Conservation (phyloP, 2,888 invertebrate species). For the Caradrina kadenii region DNA sequence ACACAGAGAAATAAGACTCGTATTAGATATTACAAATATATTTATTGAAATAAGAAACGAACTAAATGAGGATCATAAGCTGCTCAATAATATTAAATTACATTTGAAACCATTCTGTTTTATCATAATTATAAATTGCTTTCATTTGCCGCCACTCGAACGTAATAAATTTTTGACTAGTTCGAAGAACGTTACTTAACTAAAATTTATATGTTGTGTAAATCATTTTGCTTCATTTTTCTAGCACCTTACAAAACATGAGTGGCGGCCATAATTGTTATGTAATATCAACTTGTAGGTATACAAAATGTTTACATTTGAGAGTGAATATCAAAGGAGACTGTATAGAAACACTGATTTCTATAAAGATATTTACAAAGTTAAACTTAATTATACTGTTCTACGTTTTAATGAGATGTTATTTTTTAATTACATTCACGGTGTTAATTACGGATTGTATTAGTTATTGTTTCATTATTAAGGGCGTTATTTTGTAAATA, state of each 20-base stretch:
- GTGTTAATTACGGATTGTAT: constrained; percentile 53
- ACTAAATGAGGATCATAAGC: constrained; percentile 85
- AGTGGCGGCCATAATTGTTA: constrained; percentile 60
- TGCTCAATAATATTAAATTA: constrained; percentile 80
- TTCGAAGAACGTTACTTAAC: constrained; percentile 74
- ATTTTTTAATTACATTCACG: constrained; percentile 63
- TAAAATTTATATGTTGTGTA: constrained; percentile 55
- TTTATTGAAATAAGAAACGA: constrained; percentile 88
- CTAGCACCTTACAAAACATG: constrained; percentile 81
- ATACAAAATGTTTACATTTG: constrained; percentile 85
- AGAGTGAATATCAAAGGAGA: constrained; percentile 84
- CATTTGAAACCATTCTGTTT: constrained; percentile 71
- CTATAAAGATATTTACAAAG: constrained; percentile 86
- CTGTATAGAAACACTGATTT: constrained; percentile 85
- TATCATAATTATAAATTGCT: constrained; percentile 60
- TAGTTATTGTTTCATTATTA: constrained; percentile 47
- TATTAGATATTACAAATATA: constrained; percentile 88
- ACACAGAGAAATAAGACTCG: constrained; percentile 68
- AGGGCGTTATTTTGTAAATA: constrained; percentile 48
- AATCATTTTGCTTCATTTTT: constrained; percentile 57
- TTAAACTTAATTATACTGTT: constrained; percentile 83
- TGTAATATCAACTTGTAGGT: constrained; percentile 71
- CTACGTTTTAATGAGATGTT: constrained; percentile 70
- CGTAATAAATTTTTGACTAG: constrained; percentile 87
- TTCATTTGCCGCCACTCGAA: constrained; percentile 76